Percentiles rank a stretch among this genome's conserved stretches.
These are phyloP conservation scores for Gymnothorax reevesii DNA, from an alignment of 2,797 vertebrate genomes.

Conservation along the genomic window DNA sequence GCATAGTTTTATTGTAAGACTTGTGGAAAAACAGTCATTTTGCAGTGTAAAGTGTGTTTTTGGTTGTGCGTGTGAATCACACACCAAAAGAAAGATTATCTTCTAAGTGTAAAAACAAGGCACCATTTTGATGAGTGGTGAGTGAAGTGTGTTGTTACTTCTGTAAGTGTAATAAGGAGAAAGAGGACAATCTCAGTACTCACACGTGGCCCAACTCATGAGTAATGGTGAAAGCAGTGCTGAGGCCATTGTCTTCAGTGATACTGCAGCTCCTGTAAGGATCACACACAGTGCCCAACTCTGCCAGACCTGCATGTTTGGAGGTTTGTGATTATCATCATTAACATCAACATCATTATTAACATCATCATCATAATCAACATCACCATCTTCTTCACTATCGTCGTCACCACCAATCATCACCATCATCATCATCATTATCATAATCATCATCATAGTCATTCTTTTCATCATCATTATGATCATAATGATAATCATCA, in stretches of 20 bases:
- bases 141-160: not conserved
- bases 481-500: too few species aligned
- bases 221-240: conserved; percentile 97
- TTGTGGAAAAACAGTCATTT: too few species aligned
- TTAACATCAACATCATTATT: not conserved
- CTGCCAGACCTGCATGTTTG: conserved; percentile 83
- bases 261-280: conserved; percentile 97
- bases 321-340: conserved; percentile 3
- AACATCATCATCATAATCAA: not conserved
- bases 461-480: too few species aligned
- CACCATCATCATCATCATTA: too few species aligned
- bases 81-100: not conserved
- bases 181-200: conserved; percentile 59
- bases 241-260: conserved; percentile 95
- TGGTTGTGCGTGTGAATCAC: not conserved
- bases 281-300: conserved; percentile 96
- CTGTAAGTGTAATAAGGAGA: not conserved
- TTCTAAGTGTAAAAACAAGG: not conserved
- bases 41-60: too few species aligned
- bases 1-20: too few species aligned
- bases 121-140: not conserved
- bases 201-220: conserved; percentile 99
- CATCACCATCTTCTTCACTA: not conserved
- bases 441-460: too few species aligned
- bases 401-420: not conserved